Conservation (phyloP, 2,797 vertebrate genomes). For the Molossus alvarezi region DNA sequence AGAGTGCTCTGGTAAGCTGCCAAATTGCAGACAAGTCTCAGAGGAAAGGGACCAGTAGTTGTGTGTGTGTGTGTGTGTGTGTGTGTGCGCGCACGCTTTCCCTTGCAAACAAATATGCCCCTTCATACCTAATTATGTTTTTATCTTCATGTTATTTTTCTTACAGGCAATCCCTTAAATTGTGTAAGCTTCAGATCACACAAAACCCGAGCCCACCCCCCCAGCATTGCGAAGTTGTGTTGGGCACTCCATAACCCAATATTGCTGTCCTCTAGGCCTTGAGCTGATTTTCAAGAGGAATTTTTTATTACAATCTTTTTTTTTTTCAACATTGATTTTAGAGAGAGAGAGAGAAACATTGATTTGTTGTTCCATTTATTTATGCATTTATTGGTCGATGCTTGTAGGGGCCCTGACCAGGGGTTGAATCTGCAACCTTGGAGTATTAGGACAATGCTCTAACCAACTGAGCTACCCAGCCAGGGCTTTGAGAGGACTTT, state of each 20-base stretch:
- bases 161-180: neutral
- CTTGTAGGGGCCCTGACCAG: neutral
- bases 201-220: neutral
- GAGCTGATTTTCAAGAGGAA: neutral
- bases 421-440: neutral
- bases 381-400: neutral
- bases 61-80: neutral
- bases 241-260: neutral
- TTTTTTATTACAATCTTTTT: neutral
- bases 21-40: neutral
- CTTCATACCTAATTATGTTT: neutral
- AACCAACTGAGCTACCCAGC: neutral
- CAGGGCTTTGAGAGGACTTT: neutral
- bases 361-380: neutral
- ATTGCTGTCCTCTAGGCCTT: neutral
- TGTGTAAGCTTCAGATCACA: neutral
- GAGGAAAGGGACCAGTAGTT: neutral
- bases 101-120: neutral
- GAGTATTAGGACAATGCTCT: neutral
- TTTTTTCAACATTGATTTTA: neutral
- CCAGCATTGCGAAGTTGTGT: neutral
- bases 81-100: neutral
- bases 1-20: neutral
- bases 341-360: neutral
- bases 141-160: conserved; percentile 8